These are phyloP conservation scores for Australoheros scitulus DNA, from an alignment of 2,113 vertebrate genomes.

Conservation along the genomic window DNA sequence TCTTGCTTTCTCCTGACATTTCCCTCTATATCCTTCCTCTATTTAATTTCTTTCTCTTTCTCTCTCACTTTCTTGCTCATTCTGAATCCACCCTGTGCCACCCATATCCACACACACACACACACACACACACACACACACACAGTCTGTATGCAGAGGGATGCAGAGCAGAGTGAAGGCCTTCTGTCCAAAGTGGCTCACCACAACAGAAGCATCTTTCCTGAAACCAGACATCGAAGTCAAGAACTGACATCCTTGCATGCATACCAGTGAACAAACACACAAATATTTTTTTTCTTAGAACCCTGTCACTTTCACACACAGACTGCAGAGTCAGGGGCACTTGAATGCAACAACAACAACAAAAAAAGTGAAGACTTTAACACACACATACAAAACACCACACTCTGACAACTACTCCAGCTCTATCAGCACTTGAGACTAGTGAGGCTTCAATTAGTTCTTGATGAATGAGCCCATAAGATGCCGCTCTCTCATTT, in stretches of 20 bases:
- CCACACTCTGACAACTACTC: slow-evolving; percentile 85
- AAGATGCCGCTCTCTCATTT: slow-evolving; percentile 94
- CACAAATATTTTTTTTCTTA: neutral
- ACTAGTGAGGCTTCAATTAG: slow-evolving; percentile 98
- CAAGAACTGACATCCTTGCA: neutral
- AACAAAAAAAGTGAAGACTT: slow-evolving; percentile 47
- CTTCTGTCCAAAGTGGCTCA: slow-evolving; percentile 37
- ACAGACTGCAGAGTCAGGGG: slow-evolving; percentile 26
- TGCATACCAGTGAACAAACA: neutral
- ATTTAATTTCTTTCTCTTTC: slow-evolving; percentile 66
- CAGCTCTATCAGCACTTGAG: slow-evolving; percentile 95
- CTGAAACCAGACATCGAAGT: slow-evolving; percentile 19
- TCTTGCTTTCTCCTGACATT: slow-evolving; percentile 70
- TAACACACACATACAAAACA: slow-evolving; percentile 57
- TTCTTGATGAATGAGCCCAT: slow-evolving; percentile 99
- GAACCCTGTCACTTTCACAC: slow-evolving; percentile 27
- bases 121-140: slow-evolving; percentile 4
- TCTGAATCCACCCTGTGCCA: slow-evolving; percentile 42
- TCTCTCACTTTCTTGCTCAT: slow-evolving; percentile 48
- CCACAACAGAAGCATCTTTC: slow-evolving; percentile 20
- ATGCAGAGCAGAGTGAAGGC: slow-evolving; percentile 41
- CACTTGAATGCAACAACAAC: slow-evolving; percentile 30
- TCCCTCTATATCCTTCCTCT: slow-evolving; percentile 78
- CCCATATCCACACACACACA: slow-evolving; percentile 2
- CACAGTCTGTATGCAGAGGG: slow-evolving; percentile 39